These are phyloP conservation scores for Tokudaia muenninki DNA, from an alignment of 2,797 vertebrate species.

Conservation along the genomic window DNA sequence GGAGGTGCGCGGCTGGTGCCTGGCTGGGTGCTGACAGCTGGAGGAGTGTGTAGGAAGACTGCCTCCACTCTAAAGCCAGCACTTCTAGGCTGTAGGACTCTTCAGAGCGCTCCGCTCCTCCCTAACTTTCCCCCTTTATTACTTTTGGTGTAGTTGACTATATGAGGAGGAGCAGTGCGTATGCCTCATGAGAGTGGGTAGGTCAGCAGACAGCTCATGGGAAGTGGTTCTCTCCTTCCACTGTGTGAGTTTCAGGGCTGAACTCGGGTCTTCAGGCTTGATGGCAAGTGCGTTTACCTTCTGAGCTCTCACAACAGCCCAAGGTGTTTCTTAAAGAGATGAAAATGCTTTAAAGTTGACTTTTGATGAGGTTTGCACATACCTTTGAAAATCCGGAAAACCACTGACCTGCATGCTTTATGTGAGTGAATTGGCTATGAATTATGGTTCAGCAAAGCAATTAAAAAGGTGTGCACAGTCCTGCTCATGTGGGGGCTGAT, in stretches of 20 bases:
- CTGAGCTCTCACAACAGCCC: neutral
- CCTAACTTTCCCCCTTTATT: neutral
- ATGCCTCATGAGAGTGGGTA: neutral
- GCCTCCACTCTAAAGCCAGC: accelerated
- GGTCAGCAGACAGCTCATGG: neutral
- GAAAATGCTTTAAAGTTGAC: neutral
- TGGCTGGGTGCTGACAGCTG: neutral
- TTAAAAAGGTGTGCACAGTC: neutral
- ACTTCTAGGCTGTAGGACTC: accelerated
- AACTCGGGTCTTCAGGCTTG: neutral
- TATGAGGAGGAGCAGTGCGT: neutral
- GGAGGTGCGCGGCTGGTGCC: neutral
- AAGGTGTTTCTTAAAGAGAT: neutral
- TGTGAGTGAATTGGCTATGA: neutral
- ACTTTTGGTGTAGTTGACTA: neutral
- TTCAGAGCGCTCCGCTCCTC: neutral
- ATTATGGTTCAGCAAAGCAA: neutral
- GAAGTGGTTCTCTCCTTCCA: neutral
- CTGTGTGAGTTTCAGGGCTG: neutral
- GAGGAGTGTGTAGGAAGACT: too few relatives aligned
- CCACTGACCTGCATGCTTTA: too few relatives aligned
- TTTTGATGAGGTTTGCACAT: neutral
- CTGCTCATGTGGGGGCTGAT: neutral
- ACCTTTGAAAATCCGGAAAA: neutral
- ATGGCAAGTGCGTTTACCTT: neutral